Evolutionary conservation across 2,113 vertebrate species (phyloP).

Genomic region (Stigmatopora argus): DNA sequence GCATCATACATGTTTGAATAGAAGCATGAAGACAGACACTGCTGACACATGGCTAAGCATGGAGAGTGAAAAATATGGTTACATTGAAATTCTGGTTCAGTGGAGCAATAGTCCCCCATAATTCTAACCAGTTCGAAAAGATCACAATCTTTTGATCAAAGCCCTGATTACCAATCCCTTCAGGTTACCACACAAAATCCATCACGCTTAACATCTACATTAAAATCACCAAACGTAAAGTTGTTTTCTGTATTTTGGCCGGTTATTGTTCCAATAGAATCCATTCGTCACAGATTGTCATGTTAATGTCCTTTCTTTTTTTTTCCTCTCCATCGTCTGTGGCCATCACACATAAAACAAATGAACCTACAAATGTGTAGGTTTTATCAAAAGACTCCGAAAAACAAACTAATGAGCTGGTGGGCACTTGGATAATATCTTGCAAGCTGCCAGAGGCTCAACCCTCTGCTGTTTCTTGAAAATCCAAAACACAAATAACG

Average conservation of each 20-base stretch:
- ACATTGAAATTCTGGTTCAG: slow-evolving; percentile 57
- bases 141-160: slow-evolving; percentile 25
- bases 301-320: slow-evolving; percentile 57
- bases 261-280: slow-evolving; percentile 46
- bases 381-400: slow-evolving; percentile 63
- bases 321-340: slow-evolving; percentile 29
- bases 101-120: slow-evolving; percentile 18
- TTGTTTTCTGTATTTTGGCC: slow-evolving; percentile 48
- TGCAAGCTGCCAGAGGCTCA: slow-evolving; percentile 85
- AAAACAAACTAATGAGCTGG: slow-evolving; percentile 80
- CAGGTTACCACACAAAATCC: slow-evolving; percentile 49
- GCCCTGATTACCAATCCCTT: slow-evolving; percentile 46
- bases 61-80: slow-evolving; percentile 79
- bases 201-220: slow-evolving; percentile 59
- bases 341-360: slow-evolving; percentile 60
- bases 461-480: slow-evolving; percentile 65
- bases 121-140: slow-evolving; percentile 28
- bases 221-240: slow-evolving; percentile 63
- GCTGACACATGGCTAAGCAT: slow-evolving; percentile 89
- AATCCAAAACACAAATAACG: slow-evolving; percentile 59
- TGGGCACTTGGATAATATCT: slow-evolving; percentile 98
- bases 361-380: slow-evolving; percentile 61
- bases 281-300: slow-evolving; percentile 80
- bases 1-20: slow-evolving; percentile 85
- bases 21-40: slow-evolving; percentile 80